phyloP scores from a whole-genome alignment of 2,888 invertebrate genomes.

The Chouioia cunea region DNA sequence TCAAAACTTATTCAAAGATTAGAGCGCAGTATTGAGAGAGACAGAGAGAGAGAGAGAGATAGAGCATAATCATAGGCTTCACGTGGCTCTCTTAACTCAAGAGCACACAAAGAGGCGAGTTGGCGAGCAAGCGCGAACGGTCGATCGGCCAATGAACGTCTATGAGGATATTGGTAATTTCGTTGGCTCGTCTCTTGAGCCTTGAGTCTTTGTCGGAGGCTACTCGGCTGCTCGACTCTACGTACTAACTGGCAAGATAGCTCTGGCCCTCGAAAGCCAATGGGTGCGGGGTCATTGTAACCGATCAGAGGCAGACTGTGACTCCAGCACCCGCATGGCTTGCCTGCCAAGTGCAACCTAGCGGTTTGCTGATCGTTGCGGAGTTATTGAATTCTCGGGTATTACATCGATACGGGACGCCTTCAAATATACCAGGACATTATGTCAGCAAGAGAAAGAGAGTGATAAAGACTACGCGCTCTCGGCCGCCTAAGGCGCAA shows the following conservation, averaged over 20 bases:
- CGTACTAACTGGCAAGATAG: background rate
- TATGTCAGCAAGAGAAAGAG: conserved; percentile 54
- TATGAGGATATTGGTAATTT: conserved; percentile 62
- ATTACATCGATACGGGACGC: conserved; percentile 41
- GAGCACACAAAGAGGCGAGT: conserved; percentile 47
- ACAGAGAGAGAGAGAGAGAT: too few relatives aligned
- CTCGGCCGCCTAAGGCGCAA: conserved; percentile 55
- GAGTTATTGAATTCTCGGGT: conserved; percentile 55
- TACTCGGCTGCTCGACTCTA: background rate
- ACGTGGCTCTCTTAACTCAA: conserved; percentile 53
- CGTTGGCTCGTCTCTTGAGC: conserved; percentile 51
- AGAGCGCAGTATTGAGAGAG: too few relatives aligned
- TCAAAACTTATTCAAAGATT: too few relatives aligned
- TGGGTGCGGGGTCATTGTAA: conserved; percentile 59
- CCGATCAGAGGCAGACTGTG: conserved; percentile 52
- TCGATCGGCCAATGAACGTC: conserved; percentile 55
- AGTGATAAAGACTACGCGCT: conserved; percentile 34
- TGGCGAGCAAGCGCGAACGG: conserved; percentile 46
- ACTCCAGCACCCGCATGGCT: conserved; percentile 56
- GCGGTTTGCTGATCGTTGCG: too few relatives aligned
- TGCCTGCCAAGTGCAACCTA: too few relatives aligned
- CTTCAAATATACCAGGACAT: conserved; percentile 57
- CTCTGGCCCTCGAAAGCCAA: conserved; percentile 28
- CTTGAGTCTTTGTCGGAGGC: conserved; percentile 19
- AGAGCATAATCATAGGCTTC: background rate